Base-by-base conservation (phyloP, 2,113 vertebrate species). In the Arvicanthis niloticus region DNA sequence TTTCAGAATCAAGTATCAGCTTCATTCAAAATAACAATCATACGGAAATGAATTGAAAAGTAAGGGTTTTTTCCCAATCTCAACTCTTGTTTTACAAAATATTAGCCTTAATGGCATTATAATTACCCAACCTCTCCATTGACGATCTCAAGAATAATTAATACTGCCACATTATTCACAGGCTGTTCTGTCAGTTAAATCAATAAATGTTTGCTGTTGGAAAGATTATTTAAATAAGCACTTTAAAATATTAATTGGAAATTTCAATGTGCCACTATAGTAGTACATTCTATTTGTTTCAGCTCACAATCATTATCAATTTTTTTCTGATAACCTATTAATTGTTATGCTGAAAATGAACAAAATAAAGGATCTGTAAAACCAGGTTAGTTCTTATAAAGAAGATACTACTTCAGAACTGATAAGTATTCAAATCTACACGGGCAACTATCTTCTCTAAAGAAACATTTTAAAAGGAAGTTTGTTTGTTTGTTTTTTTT, bases 141-240 rank as follows among this genome's bases (percentile, higher is more conserved):
- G 95, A 98, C 51, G 97, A 31, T n/a, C 10, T 95, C 91, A 94
- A 67, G 93, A 97, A 98, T 98, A 98, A 98, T 67, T 97, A 91
- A 77, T 75, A 88, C 93, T 87, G 37, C 93, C 97, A 98, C 89
- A 97, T 90, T 97, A 91, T 97, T 85, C 96, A 96, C 40, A 89
- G 89, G 65, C 77, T 98, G n/a, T 81, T 97, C 62, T 84, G 72
- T 67, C 29, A 97, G 58, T 96, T 93, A 98, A 98, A 98, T 76
- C 48, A 98, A 96, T 94, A 97, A n/a, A 94, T 72, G 93, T 90
- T 91, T 94, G 72, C 56, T 88, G 24, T 93, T 96, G 92, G 9
- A 73, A 97, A 92, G 84, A 53, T 24, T 73, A 84, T 94, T 96
- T 97, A 95, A 98, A 58, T 93, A 34, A 68, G 24, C 37, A 26